Base-by-base conservation (phyloP, 2,888 invertebrate genomes). In the Cephus runcator region DNA sequence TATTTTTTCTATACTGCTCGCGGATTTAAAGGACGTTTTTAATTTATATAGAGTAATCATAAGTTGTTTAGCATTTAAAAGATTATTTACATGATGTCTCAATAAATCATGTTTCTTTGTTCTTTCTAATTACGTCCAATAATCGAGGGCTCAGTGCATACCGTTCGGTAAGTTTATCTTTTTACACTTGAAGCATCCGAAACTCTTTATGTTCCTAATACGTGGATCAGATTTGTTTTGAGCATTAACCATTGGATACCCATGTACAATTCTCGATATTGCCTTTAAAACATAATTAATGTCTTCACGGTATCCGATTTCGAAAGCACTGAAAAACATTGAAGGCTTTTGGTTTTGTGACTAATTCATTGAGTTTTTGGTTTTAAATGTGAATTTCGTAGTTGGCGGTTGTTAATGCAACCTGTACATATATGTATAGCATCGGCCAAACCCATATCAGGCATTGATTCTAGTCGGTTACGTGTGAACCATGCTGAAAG, bases 101-200 rank as follows among this genome's bases (percentile, higher is more conserved):
- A 89, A 90, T 88, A 87, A 90, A 88, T 85, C 83, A 84, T 89
- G 83, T 90, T 91, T 91, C 87, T 91, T 87, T 91, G 87, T 87
- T 90, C 87, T 89, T 90, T 88, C 87, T 91, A 90, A 89, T 90
- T 87, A 90, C 91, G 87, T 87, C 89, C 89, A 84, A 88, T 88
- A 89, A 88, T 88, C 90, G 91, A 91, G 91, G 90, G 88, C 90
- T 90, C 88, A 86, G 88, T 89, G 88, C 87, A 84, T 88, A 87
- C 87, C 83, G 80, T 85, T 88, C 82, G 91, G 91, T 91, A 91
- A 91, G 91, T 91, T 87, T 81, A 85, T 81, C 81, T 80, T 76
- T 76, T 81, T 81, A 81, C 83, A 81, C 79, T 83, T 80, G 80
- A 81, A 80, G 79, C 82, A 76, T 81, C 79, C 78, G 35, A 35